Evolutionary conservation across 2,797 vertebrate species (phyloP), one percentile per base, ranked within the genome.

Genomic region (Petrocephalus schoutedeni): DNA sequence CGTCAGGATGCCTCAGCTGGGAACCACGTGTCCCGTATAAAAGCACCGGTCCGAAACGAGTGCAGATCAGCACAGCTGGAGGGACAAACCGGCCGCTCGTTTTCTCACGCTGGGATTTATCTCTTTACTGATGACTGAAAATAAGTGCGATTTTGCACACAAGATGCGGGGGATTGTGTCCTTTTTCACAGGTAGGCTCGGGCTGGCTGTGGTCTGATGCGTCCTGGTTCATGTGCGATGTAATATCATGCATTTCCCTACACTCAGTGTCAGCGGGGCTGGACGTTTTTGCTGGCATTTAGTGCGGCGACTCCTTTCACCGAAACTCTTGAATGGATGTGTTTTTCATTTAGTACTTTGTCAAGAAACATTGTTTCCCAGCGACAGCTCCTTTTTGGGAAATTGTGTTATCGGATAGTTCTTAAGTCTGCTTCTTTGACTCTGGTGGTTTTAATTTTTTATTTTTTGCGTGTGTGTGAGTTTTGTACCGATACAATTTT

Each of bases 151-250:
- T 9, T 88, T 96, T 88, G 95, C 95, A 10, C 93, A 95, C 57
- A 96, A 94, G 91, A 95, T 96, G 94, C 95, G 93, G 77, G 91
- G 93, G 12, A 87, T 96, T 4, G 88, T 94, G 86, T 93, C 94
- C 0, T 95, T 94, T 92, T 92, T 96, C 86, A 94, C 95, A 88
- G 95, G 96, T 96, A 90, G 77, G 90, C 58, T 51, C 8, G 2
- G 64, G 7, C 12, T 51, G 16, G 2, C n/a, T 28, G 45, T 8
- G 28, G 19, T 71, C 9, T 36, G 21, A 36, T 53, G 9, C 61
- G 16, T 45, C 36, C 36, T 16, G 41, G 6, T 19, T 45, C 45
- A 77, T 45, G 71, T n/a, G 41, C 36, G 0, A n/a, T 77, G 32
- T 41, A 74, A 7, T 41, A 19, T 41, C 16, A 16, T 16, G 28